phyloP scores from a whole-genome alignment of 2,113 vertebrate genomes.

The Athene noctua region DNA sequence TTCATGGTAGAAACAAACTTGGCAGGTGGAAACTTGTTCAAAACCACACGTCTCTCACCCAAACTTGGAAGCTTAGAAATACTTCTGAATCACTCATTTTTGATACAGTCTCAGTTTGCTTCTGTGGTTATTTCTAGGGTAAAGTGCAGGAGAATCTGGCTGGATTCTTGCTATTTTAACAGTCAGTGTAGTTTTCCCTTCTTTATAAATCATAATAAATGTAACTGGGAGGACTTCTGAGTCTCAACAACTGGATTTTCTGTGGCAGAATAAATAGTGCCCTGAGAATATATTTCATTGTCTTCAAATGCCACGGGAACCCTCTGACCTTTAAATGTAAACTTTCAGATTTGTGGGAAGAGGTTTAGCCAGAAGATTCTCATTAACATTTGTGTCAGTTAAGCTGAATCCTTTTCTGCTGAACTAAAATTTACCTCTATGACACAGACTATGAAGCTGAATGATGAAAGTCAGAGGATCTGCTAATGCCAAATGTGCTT shows the following conservation, averaged over 20 bases:
- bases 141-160: neutral
- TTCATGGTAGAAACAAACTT: neutral
- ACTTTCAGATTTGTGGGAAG: neutral
- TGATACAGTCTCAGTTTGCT: neutral
- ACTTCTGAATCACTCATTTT: neutral
- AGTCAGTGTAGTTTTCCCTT: neutral
- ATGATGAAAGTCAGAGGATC: neutral
- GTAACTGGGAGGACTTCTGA: neutral
- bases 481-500: neutral
- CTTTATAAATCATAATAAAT: neutral
- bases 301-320: neutral
- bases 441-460: neutral
- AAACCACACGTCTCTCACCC: neutral
- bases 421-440: neutral
- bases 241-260: neutral
- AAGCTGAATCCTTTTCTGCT: neutral
- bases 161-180: neutral
- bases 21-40: neutral
- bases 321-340: constrained; percentile 31
- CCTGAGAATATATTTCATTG: neutral
- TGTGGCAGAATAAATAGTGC: neutral
- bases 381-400: neutral
- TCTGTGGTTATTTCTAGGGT: neutral
- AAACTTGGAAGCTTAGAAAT: neutral
- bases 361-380: neutral